These are phyloP conservation scores for Acanthoscelides obtectus DNA, from an alignment of 2,888 invertebrate species.

Conservation along the genomic window DNA sequence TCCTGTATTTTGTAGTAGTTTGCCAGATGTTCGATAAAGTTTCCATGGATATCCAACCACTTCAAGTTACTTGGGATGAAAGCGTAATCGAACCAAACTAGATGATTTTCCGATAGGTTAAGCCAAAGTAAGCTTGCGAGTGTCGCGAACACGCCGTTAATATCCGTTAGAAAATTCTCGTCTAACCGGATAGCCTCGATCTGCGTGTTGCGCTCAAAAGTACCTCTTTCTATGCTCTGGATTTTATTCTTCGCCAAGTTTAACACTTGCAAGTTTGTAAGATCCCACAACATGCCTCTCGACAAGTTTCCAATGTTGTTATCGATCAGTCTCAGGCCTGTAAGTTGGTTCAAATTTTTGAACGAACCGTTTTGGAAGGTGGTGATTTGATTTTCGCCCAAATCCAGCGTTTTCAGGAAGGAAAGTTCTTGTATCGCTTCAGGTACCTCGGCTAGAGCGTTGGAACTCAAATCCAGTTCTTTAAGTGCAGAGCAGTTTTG, in stretches of 20 bases:
- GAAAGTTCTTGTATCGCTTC: conserved; percentile 76
- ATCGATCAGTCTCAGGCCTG: conserved; percentile 81
- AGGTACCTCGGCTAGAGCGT: conserved; percentile 76
- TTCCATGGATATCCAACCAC: conserved; percentile 88
- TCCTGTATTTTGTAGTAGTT: conserved; percentile 85
- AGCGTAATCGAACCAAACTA: conserved; percentile 91
- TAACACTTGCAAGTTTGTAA: conserved; percentile 77
- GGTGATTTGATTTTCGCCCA: conserved; percentile 88
- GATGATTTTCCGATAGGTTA: conserved; percentile 85
- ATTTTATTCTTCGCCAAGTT: conserved; percentile 89
- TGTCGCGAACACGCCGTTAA: conserved; percentile 85
- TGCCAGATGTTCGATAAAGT: conserved; percentile 80
- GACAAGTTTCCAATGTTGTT: conserved; percentile 84
- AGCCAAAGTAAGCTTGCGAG: conserved; percentile 81
- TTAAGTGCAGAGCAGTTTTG: conserved; percentile 84
- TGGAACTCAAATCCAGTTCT: conserved; percentile 84
- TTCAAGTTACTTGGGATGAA: conserved; percentile 85
- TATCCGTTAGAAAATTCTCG: conserved; percentile 81
- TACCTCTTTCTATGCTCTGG: conserved; percentile 76
- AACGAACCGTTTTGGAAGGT: conserved; percentile 81
- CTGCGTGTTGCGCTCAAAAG: conserved; percentile 75
- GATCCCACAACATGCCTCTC: conserved; percentile 81
- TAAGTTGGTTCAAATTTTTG: conserved; percentile 78
- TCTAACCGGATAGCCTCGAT: conserved; percentile 85
- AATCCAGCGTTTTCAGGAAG: conserved; percentile 80